Evolutionary conservation across 1,140 invertebrate genomes (phyloP), one percentile per base, ranked within the genome.

Genomic region (Calycopis cecrops): DNA sequence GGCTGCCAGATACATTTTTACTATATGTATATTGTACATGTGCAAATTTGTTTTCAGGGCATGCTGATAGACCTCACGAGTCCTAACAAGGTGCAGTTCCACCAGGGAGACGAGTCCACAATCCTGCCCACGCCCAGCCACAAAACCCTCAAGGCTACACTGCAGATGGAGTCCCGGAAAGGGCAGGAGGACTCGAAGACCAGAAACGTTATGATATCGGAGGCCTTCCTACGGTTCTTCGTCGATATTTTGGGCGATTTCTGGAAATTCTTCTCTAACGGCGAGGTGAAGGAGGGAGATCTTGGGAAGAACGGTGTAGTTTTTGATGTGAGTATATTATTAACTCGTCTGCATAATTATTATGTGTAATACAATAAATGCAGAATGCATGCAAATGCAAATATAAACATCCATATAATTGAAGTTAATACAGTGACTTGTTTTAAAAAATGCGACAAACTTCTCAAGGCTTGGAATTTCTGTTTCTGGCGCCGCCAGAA

Each of bases 161-260:
- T 94, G 3, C 90, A 92, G 54, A 87, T 92, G 72, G 83, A 91
- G 47, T 85, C 89, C 16, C 80, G 78, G 12, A 88, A 84, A 48
- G 73, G 60, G 34, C 56, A 60, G 1, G 71, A 77, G 6, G 77
- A 83, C 62, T 69, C 68, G 4, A 87, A 88, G 55, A 88, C 83
- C 3, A 76, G 90, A n/a, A 92, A 93, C 74, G 85, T 92, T 52
- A 88, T 93, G 72, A 91, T 93, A 17, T 91, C 91, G 0, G 93
- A 94, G 76, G 92, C 92, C 1, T 92, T 94, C 67, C 66, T 94
- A 17, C 79, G 92, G 35, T 90, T 93, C 59, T 94, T 93, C 79
- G 90, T 94, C 0, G 92, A 93, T 60, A 88, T 91, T 16, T 60
- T 92, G 44, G 92, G 91, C 0, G 91, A 92, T 65, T 92, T 91